Evolutionary conservation across 2,888 invertebrate species (phyloP).

Genomic region (Athalia circularis): DNA sequence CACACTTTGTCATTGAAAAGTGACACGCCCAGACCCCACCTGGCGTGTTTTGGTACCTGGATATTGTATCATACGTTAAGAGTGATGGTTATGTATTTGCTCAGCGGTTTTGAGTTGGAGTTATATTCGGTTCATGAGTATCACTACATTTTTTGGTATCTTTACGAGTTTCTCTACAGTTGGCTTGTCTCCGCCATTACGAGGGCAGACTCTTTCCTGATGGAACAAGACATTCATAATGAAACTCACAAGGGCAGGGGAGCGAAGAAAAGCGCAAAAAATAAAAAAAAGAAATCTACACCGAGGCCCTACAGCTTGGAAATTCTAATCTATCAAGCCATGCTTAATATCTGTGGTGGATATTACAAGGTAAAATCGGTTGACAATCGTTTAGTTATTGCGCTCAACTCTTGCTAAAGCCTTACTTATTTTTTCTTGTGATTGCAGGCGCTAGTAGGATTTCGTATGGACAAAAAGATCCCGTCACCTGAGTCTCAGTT

Average conservation of each 20-base stretch:
- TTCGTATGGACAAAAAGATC: conserved; percentile 91
- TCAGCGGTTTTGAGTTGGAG: conserved; percentile 96
- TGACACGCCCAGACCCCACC: conserved; percentile 82
- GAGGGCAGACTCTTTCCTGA: conserved; percentile 89
- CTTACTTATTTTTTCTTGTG: conserved; percentile 33
- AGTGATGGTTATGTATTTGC: conserved; percentile 94
- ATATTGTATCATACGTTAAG: conserved; percentile 94
- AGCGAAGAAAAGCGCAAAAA: conserved; percentile 76
- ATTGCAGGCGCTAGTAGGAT: conserved; percentile 89
- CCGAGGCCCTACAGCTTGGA: conserved; percentile 87
- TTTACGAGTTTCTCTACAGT: conserved; percentile 95
- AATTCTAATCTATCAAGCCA: conserved; percentile 91
- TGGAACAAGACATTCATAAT: conserved; percentile 82
- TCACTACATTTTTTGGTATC: conserved; percentile 96
- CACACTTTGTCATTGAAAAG: conserved; percentile 82
- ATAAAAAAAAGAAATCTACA: conserved; percentile 82
- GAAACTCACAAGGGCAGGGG: conserved; percentile 72
- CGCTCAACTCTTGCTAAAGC: neutral
- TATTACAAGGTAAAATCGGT: conserved; percentile 86
- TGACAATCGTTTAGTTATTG: neutral
- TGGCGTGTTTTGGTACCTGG: conserved; percentile 96
- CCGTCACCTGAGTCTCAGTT: conserved; percentile 90
- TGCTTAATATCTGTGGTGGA: conserved; percentile 96
- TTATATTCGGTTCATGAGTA: conserved; percentile 97
- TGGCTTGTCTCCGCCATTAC: conserved; percentile 94